These are phyloP conservation scores for Selene dorsalis DNA, from an alignment of 2,797 vertebrate genomes.

Conservation along the genomic window DNA sequence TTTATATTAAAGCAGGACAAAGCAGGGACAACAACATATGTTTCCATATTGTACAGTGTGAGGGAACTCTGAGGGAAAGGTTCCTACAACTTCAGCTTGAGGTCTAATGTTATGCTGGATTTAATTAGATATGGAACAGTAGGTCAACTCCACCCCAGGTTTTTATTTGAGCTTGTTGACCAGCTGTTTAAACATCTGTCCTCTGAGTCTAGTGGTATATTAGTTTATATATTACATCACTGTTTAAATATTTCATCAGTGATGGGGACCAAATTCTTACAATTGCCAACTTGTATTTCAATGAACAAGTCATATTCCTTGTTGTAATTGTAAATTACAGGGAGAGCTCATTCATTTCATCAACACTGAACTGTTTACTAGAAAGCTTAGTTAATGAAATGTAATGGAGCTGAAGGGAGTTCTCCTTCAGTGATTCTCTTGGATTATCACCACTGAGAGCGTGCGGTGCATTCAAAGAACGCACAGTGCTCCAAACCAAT, in stretches of 20 bases:
- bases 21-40: conserved; percentile 2
- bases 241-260: not conserved
- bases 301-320: too few species aligned
- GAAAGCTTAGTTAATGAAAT: not conserved
- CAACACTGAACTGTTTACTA: not conserved
- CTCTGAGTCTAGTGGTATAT: not conserved
- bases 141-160: not conserved
- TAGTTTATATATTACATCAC: too few species aligned
- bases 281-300: too few species aligned
- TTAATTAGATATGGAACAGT: not conserved
- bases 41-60: not conserved
- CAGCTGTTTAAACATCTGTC: not conserved
- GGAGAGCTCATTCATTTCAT: not conserved
- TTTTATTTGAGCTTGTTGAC: not conserved
- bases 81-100: not conserved
- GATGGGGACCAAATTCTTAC: too few species aligned
- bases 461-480: not conserved
- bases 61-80: not conserved
- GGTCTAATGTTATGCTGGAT: not conserved
- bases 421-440: not conserved
- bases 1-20: conserved; percentile 12
- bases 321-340: not conserved
- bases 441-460: not conserved
- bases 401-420: not conserved
- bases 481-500: not conserved